phyloP scores from a whole-genome alignment of 2,888 invertebrate species.

The Hemistola chrysoprasaria region DNA sequence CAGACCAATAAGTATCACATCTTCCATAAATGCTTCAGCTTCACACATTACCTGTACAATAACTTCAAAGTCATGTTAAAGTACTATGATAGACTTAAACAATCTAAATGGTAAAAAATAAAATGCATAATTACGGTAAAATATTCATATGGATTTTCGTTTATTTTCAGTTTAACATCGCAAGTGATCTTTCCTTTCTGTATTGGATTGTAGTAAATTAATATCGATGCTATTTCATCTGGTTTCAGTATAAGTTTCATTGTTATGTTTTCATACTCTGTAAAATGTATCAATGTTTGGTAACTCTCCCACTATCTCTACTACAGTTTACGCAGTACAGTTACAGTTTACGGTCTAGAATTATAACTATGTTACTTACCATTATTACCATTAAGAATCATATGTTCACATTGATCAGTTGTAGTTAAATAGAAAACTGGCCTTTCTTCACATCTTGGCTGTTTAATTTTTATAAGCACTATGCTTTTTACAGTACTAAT shows the following conservation, averaged over 20 bases:
- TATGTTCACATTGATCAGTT: slow-evolving; percentile 37
- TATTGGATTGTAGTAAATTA: slow-evolving; percentile 60
- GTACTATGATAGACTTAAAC: too few species aligned
- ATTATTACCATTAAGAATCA: slow-evolving; percentile 39
- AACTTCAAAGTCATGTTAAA: too few species aligned
- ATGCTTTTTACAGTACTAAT: slow-evolving; percentile 55
- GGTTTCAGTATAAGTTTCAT: slow-evolving; percentile 51
- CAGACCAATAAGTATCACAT: slow-evolving; percentile 64
- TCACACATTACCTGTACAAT: slow-evolving; percentile 59
- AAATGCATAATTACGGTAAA: slow-evolving; percentile 58
- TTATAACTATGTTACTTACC: too few species aligned
- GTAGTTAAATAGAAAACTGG: slow-evolving; percentile 60
- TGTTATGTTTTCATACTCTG: slow-evolving; percentile 45
- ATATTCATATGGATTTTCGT: slow-evolving; percentile 68
- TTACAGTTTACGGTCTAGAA: too few species aligned
- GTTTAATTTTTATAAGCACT: slow-evolving; percentile 46
- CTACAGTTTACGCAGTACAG: too few species aligned
- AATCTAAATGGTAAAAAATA: too few species aligned
- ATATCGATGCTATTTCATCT: slow-evolving; percentile 45
- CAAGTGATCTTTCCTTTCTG: slow-evolving; percentile 59
- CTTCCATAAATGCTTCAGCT: slow-evolving; percentile 74
- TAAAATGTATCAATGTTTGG: slow-evolving; percentile 24
- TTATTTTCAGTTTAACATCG: slow-evolving; percentile 57
- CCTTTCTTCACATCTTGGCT: slow-evolving; percentile 45
- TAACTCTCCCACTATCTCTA: too few species aligned